phyloP scores from a whole-genome alignment of 2,888 invertebrate species.

The Drosophila nr. medialis region DNA sequence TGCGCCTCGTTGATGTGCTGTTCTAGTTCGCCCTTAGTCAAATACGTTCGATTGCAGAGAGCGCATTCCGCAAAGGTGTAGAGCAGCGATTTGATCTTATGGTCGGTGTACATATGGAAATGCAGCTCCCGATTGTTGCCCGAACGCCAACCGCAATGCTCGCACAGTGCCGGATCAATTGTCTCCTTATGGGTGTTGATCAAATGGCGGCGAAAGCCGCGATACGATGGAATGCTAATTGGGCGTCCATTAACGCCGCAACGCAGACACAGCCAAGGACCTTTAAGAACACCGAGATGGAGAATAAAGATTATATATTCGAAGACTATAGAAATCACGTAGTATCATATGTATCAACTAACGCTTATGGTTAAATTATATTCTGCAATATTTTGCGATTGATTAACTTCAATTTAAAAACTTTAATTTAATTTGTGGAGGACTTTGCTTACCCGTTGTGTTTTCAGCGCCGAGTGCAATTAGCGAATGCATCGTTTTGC shows the following conservation, averaged over 20 bases:
- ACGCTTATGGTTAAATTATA: not conserved
- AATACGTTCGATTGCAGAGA: constrained; percentile 89
- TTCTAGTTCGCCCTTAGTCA: constrained; percentile 89
- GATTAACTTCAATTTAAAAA: not conserved
- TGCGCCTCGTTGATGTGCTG: constrained; percentile 88
- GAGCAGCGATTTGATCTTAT: constrained; percentile 90
- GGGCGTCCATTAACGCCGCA: constrained; percentile 90
- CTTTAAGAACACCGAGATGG: constrained; percentile 37
- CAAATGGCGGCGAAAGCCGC: constrained; percentile 92
- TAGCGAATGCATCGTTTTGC: constrained; percentile 87
- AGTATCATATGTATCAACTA: not conserved
- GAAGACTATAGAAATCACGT: not conserved
- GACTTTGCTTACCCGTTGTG: constrained; percentile 85
- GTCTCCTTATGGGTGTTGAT: constrained; percentile 92
- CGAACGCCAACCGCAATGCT: constrained; percentile 93
- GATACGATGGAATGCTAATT: constrained; percentile 91
- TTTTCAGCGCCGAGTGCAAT: constrained; percentile 88
- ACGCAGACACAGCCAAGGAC: constrained; percentile 92
- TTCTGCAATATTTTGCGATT: not conserved
- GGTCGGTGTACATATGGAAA: constrained; percentile 92
- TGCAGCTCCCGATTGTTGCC: constrained; percentile 90
- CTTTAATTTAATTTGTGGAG: not conserved
- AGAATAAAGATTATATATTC: not conserved
- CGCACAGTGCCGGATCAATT: constrained; percentile 91
- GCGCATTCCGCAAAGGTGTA: constrained; percentile 92